Percentiles rank a stretch among this genome's conserved stretches.
These are phyloP conservation scores for Esox masquinongy DNA, from an alignment of 2,797 vertebrate species.

Conservation along the genomic window DNA sequence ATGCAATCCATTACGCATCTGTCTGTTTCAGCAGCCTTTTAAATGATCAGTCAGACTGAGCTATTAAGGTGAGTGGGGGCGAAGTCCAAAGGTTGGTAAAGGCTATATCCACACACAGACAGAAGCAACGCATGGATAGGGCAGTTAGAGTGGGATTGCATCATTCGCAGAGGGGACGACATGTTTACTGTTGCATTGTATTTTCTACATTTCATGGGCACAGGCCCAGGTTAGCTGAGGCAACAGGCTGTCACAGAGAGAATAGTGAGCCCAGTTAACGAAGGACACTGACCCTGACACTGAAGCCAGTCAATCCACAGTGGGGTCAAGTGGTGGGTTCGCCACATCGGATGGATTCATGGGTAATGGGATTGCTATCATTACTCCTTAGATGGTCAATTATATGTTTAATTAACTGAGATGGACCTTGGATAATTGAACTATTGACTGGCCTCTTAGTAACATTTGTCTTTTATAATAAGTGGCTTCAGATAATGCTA, in stretches of 20 bases:
- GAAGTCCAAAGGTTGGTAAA: conserved; percentile 72
- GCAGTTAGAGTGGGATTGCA: background rate
- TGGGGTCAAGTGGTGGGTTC: conserved; percentile 66
- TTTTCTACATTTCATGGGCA: background rate
- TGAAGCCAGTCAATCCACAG: conserved; percentile 52
- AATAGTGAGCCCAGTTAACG: conserved; percentile 37
- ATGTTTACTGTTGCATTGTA: too few relatives aligned
- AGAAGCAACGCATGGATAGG: background rate
- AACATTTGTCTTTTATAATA: conserved; percentile 58
- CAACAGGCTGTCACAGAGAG: conserved; percentile 6
- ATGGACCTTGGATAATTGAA: conserved; percentile 72
- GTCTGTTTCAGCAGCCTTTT: conserved; percentile 74
- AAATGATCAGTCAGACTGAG: conserved; percentile 73
- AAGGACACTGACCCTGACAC: conserved; percentile 57
- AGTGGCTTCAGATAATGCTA: background rate
- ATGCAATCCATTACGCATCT: conserved; percentile 76
- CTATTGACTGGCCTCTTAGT: conserved; percentile 62
- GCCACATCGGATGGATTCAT: conserved; percentile 62
- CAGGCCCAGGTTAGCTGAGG: background rate
- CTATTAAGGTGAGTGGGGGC: conserved; percentile 68
- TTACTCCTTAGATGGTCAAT: conserved; percentile 63
- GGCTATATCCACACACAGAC: conserved; percentile 32
- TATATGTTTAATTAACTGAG: conserved; percentile 74
- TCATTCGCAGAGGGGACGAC: too few relatives aligned
- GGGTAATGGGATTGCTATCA: conserved; percentile 63